Evolutionary conservation across 2,113 vertebrate species (phyloP).

Genomic region (Caranx melampygus): DNA sequence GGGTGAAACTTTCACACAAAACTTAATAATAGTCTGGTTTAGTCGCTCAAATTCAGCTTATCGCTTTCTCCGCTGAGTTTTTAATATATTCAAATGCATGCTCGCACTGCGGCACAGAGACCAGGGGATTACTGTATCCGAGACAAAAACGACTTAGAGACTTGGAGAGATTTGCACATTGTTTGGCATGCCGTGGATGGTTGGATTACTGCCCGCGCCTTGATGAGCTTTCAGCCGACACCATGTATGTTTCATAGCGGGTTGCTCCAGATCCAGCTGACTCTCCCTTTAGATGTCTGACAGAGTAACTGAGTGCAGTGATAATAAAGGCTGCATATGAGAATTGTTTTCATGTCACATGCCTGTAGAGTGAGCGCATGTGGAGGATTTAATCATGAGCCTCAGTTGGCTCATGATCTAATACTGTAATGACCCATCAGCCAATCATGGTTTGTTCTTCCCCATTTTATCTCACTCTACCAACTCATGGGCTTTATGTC

Average conservation of each 20-base stretch:
- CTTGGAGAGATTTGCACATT: conserved; percentile 62
- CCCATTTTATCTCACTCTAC: background rate
- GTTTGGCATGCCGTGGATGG: conserved; percentile 48
- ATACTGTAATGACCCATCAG: background rate
- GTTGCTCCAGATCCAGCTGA: conserved; percentile 4
- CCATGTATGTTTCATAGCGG: conserved; percentile 40
- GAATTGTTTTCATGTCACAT: conserved; percentile 9
- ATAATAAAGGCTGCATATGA: conserved; percentile 2
- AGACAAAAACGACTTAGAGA: conserved; percentile 65
- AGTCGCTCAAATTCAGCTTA: conserved; percentile 60
- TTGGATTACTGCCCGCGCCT: conserved; percentile 59
- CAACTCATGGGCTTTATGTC: background rate
- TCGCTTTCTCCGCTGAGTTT: conserved; percentile 44
- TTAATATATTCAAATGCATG: conserved; percentile 73
- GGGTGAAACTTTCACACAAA: conserved; percentile 55
- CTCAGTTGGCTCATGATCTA: background rate
- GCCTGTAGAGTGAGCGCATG: background rate
- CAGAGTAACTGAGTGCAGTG: conserved; percentile 1
- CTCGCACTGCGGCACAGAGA: conserved; percentile 65
- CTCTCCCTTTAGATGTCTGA: conserved; percentile 16
- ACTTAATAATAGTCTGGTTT: conserved; percentile 56
- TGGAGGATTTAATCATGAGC: background rate
- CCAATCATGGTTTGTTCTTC: background rate
- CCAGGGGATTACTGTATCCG: conserved; percentile 67
- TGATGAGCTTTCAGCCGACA: conserved; percentile 55